Evolutionary conservation across 2,888 invertebrate species (phyloP), one percentile per base, ranked within the genome.

Genomic region (Nipponacmea schrenckii): DNA sequence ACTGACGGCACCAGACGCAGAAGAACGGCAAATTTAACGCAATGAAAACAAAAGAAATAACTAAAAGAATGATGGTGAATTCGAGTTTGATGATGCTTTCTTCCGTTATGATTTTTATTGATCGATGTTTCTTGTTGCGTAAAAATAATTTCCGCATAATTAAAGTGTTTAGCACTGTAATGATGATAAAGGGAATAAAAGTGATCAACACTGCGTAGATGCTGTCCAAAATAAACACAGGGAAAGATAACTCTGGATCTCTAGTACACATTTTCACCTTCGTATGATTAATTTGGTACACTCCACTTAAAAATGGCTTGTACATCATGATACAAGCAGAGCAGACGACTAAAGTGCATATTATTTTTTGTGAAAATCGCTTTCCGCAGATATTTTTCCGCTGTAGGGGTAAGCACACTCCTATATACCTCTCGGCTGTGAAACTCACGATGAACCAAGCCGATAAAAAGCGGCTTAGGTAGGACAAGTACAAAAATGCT

Each of bases 401-500:
- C 15, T 79, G 79, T 27, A 87, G 78, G 14, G 87, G 86, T 69
- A 82, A 82, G 64, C 86, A 86, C 8, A 87, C 84, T 2, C 85
- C 87, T 27, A 86, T 83, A 71, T 83, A 87, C 26, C 87, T 74
- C 68, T 87, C 87, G 15, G 86, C 79, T 0, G 86, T 86, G 72
- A 86, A 87, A 62, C 82, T 80, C 4, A 84, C 86, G 10, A 87
- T 81, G 10, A 87, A 75, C 86, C 87, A 87, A 12, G 86, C 84
- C 0, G 86, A 86, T 48, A 86, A 74, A 68, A 87, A 85, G 17
- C 87, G 76, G n/a, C 82, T 83, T 4, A 82, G 75, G 74, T 87
- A 87, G 26, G 93, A 92, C n/a, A 93, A 83, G 86, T 94, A 96
- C 17, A 93, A 91, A 79, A 93, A 92, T 48, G 93, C 88, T 83